Evolutionary conservation across 2,888 invertebrate genomes (phyloP), one percentile per base, ranked within the genome.

Genomic region (Ormia ochracea): DNA sequence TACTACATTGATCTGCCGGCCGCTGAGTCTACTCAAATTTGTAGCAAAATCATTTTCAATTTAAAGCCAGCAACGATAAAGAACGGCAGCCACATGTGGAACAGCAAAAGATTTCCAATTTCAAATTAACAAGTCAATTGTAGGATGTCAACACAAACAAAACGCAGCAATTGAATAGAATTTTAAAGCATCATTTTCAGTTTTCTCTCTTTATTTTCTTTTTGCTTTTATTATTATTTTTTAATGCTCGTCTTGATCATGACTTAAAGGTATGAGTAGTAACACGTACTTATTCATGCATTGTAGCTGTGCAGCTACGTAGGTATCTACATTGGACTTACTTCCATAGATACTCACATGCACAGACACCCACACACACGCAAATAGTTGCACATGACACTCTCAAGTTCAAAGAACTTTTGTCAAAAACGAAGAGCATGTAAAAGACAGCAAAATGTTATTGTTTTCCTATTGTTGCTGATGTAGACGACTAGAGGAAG

Each of bases 51-150:
- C n/a, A n/a, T n/a, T n/a, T n/a, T n/a, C n/a, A n/a, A n/a, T n/a
- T n/a, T 19, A 43, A 56, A 68, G 6, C 6, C 26, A 36, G 58
- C 21, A 36, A 45, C 48, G 28, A 21, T n/a, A n/a, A 7, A 10
- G 41, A 19, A 12, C 45, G 26, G 36, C 45, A 36, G 12, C 26
- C 36, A 7, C 41, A 59, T 61, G 17, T 72, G 61, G 17, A 9
- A 43, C 41, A 33, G 31, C n/a, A 52, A 61, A 52, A 43, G 52
- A 52, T 52, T 72, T 61, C 52, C 61, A 72, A 61, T 72, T 72
- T 72, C 31, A 72, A 72, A 61, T 72, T 72, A 33, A 72, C 41
- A 72, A 72, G 21, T 72, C 70, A 59, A 61, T 72, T 43, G 41
- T 33, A 54, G 43, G 17, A 33, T 26, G 31, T 61, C 41, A 33